Base-by-base conservation (phyloP, 1,140 invertebrate species). In the Nasonia vitripennis region DNA sequence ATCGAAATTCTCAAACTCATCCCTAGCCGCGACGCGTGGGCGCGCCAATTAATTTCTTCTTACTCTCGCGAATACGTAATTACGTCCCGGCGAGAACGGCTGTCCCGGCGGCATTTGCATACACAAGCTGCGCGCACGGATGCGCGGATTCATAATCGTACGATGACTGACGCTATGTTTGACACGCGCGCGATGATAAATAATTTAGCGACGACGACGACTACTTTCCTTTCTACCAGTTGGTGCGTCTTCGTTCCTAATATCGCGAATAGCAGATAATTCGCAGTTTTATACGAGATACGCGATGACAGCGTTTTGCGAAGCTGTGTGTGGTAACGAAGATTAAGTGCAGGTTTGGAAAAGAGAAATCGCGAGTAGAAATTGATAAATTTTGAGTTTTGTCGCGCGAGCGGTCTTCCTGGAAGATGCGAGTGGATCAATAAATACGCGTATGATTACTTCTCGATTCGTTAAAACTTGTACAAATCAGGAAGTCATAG, bases 161-260 rank as follows among this genome's bases (percentile, higher is more conserved):
- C 37, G 73, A 41, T 37, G 73, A 37, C 31, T 45, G 73, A 75
- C 37, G 20, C 73, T 12, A 73, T 31, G 6, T 23, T 45, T 75
- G 41, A 75, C 73, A 45, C 73, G 73, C 9, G 73, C n/a, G 20
- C 34, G 41, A 75, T 75, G 73, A 75, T 75, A 75, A 75, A 75
- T 75, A 41, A 37, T 75, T 75, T 45, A 75, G 9, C 20, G 73
- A 0, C 6, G 20, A 62, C 20, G 55, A 62, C 55, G 55, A 45
- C 31, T 3, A 75, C 73, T 75, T 75, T 75, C 73, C 37, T 45
- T 23, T 9, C 73, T 37, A 20, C 20, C 5, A 62, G 55, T 9
- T 62, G 2, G 1, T n/a, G 6, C 20, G 34, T 37, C 27, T 27
- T n/a, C 55, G 17, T 55, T 17, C 17, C 17, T 20, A 55, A 20